Evolutionary conservation across 1,140 invertebrate species (phyloP), one percentile per base, ranked within the genome.

Genomic region (Hestina assimilis): DNA sequence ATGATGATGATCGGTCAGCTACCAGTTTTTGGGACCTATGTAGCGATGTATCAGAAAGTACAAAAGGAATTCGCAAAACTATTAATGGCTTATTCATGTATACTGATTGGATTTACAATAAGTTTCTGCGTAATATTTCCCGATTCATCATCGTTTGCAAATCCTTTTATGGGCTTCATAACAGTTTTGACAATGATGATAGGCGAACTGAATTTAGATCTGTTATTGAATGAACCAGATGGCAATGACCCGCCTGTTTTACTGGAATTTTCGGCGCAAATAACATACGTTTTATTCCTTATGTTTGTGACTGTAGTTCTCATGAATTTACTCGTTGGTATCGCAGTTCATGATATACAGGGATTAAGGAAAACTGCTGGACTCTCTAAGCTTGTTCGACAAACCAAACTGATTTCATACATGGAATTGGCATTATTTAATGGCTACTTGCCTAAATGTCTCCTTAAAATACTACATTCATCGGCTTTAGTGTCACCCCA

Each of bases 151-250:
- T 93, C 93, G 0, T 96, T 96, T 75, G 92, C 93, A 17, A 94
- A 94, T 84, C 93, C 94, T 1, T 92, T 95, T 55, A 93, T 93
- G 76, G 93, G 93, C 12, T 91, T 96, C 26, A 94, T 96, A 24
- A 95, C 95, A 3, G 94, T 96, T 0, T 77, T 96, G 29, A 95
- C 95, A 0, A 96, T 96, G 95, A 96, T 96, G 95, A 96, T 95
- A 1, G 95, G 96, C 0, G 96, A 97, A 65, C 64, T 93, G 8
- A 92, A 93, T 63, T 91, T 92, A 51, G 91, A 92, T 63, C 87
- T 91, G 19, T 71, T 93, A 1, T 85, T 92, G n/a, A 91, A 91
- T 51, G 90, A 91, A 38, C 82, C 90, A 21, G 83, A 81, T 23
- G 63, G 78, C 21, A 79, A 86, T 23, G 83, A 85, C 47, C 79